Conservation (phyloP, 2,888 invertebrate genomes). For the Phoenoteleia sp. region DNA sequence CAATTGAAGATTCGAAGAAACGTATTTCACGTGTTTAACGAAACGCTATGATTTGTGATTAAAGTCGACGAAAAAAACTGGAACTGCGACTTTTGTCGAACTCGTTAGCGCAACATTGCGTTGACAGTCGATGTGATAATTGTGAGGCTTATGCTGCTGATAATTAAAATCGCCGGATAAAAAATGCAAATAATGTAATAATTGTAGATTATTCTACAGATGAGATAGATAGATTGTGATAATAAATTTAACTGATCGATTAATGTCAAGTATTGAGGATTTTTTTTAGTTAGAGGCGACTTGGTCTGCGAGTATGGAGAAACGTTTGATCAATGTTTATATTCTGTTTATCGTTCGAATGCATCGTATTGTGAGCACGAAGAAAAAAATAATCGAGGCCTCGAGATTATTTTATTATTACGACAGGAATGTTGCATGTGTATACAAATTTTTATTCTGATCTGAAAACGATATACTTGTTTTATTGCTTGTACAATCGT, state of each 20-base stretch:
- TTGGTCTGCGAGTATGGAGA: neutral
- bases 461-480: conserved; percentile 16
- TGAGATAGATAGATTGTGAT: conserved; percentile 20
- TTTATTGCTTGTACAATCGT: conserved; percentile 1
- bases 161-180: conserved; percentile 44
- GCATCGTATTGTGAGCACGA: neutral
- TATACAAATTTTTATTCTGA: conserved; percentile 41
- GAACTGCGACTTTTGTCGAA: conserved; percentile 19
- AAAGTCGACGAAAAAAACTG: neutral
- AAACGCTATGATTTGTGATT: conserved; percentile 15
- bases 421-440: conserved; percentile 9
- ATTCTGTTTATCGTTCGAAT: conserved; percentile 40
- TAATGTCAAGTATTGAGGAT: conserved; percentile 12
- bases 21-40: neutral
- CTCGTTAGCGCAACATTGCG: conserved; percentile 37
- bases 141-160: neutral
- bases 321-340: conserved; percentile 35
- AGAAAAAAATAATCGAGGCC: conserved; percentile 51
- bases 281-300: conserved; percentile 28
- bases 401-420: conserved; percentile 41
- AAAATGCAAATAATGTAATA: conserved; percentile 36
- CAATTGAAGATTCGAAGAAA: too few relatives aligned
- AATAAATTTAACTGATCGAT: conserved; percentile 51
- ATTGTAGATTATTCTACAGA: conserved; percentile 31
- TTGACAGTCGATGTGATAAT: conserved; percentile 35